Evolutionary conservation across 2,113 vertebrate species (phyloP).

Genomic region (Alexandromys fortis): DNA sequence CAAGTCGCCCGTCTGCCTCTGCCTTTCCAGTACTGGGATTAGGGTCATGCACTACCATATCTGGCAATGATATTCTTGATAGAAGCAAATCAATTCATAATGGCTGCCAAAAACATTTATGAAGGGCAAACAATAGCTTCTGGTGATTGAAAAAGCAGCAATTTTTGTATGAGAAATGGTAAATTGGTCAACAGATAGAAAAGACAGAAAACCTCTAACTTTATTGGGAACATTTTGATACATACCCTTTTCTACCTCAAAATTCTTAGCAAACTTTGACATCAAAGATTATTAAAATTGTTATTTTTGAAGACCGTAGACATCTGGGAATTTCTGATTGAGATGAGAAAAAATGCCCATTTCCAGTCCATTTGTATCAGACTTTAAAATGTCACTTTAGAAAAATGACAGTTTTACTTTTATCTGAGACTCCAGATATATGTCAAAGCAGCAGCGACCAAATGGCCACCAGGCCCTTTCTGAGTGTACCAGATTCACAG

Average conservation of each 20-base stretch:
- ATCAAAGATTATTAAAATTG: neutral
- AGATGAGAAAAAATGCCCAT: neutral
- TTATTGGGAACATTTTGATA: neutral
- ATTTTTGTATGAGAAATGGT: neutral
- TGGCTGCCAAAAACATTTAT: neutral
- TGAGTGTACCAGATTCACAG: neutral
- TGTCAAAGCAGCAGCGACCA: neutral
- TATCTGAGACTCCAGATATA: neutral
- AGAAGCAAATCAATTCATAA: neutral
- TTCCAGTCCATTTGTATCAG: neutral
- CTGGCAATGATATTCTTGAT: neutral
- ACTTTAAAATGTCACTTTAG: conserved; percentile 41
- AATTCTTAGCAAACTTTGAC: neutral
- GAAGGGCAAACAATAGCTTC: neutral
- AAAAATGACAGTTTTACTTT: conserved; percentile 5
- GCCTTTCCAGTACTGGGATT: neutral
- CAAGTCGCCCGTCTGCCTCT: neutral
- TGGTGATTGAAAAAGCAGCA: neutral
- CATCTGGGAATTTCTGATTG: neutral
- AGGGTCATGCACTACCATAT: neutral
- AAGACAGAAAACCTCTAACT: neutral
- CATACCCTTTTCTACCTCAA: neutral
- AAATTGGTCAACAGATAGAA: neutral
- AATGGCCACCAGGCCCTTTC: neutral
- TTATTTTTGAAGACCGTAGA: neutral